Percentiles rank a stretch among this genome's conserved stretches.
Evolutionary conservation across 2,797 vertebrate genomes (phyloP).

Genomic region (Staurois parvus): DNA sequence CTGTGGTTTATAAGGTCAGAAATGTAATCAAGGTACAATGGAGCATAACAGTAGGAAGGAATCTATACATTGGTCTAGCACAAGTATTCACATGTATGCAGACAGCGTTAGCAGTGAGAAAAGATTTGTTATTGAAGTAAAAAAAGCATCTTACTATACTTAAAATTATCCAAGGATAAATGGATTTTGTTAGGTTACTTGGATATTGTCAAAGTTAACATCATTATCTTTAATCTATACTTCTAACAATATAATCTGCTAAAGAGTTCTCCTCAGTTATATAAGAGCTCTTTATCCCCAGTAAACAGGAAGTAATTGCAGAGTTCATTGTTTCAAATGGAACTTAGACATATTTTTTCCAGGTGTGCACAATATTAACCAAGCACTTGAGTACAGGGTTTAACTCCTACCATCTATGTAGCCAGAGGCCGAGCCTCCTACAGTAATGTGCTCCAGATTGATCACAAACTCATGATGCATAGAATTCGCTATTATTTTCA

Average conservation of each 20-base stretch:
- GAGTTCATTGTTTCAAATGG: constrained; percentile 62
- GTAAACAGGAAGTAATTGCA: constrained; percentile 40
- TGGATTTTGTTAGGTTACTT: background rate
- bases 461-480: constrained; percentile 39
- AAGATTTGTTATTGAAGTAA: background rate
- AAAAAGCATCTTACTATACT: background rate
- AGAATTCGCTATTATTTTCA: constrained; percentile 28
- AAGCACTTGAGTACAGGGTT: constrained; percentile 59
- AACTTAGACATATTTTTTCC: constrained; percentile 65
- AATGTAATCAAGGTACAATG: too few relatives aligned
- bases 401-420: constrained; percentile 65
- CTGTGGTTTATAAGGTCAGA: too few relatives aligned
- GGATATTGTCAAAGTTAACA: background rate
- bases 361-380: constrained; percentile 67
- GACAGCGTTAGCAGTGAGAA: background rate
- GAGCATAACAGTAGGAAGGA: too few relatives aligned
- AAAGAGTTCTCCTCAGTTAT: background rate
- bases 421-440: constrained; percentile 63
- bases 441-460: constrained; percentile 68
- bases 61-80: too few relatives aligned
- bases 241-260: background rate
- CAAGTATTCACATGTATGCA: background rate
- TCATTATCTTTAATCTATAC: background rate
- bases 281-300: background rate
- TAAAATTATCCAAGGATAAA: background rate